Evolutionary conservation across 2,888 invertebrate genomes (phyloP).

Genomic region (Sericinus montela): DNA sequence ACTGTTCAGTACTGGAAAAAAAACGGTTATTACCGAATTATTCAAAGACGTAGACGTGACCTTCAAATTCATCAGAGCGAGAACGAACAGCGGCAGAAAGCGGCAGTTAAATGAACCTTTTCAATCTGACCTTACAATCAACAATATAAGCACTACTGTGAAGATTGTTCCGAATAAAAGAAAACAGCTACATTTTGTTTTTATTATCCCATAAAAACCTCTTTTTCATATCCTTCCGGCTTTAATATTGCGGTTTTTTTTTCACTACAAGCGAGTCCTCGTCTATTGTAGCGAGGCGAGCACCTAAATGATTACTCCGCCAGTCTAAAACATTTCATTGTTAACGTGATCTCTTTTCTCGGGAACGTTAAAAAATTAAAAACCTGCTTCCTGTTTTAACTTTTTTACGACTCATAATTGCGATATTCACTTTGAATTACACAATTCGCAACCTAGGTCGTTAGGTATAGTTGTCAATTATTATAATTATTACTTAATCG

Average conservation of each 20-base stretch:
- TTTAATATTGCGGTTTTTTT: constrained; percentile 16
- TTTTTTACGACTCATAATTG: no score
- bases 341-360: neutral
- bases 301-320: neutral
- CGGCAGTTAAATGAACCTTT: constrained; percentile 18
- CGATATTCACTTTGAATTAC: no score
- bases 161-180: constrained; percentile 11
- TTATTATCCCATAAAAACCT: constrained; percentile 18
- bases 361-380: neutral
- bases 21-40: neutral
- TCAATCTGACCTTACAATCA: constrained; percentile 19
- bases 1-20: no score
- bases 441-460: no score
- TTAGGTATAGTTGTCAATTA: no score
- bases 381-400: no score
- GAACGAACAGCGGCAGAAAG: constrained; percentile 13
- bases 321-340: constrained; percentile 7
- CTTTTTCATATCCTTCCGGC: constrained; percentile 19
- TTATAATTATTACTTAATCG: no score
- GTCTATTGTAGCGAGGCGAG: constrained; percentile 5
- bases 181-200: constrained; percentile 18
- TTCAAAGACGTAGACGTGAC: constrained; percentile 8
- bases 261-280: constrained; percentile 1
- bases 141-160: constrained; percentile 13
- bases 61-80: constrained; percentile 12